phyloP scores from a whole-genome alignment of 2,888 invertebrate species.

The Halocaridina rubra region DNA sequence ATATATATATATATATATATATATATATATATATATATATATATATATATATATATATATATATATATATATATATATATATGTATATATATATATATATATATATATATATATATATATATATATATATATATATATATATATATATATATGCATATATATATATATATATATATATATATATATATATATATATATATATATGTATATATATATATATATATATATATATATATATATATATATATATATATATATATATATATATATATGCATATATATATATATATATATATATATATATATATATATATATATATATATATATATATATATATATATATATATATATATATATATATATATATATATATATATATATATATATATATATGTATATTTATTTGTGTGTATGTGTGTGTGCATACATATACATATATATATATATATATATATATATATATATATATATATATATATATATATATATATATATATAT shows the following conservation, averaged over 20 bases:
- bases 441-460: slow-evolving; percentile 19
- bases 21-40: slow-evolving; percentile 31
- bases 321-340: neutral
- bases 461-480: slow-evolving; percentile 17
- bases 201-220: neutral
- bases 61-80: slow-evolving; percentile 12
- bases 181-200: neutral
- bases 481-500: slow-evolving; percentile 15
- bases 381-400: neutral
- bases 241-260: slow-evolving; percentile 15
- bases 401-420: neutral
- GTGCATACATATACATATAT: slow-evolving; percentile 10
- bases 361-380: neutral
- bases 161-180: neutral
- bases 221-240: neutral
- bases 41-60: slow-evolving; percentile 35
- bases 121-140: slow-evolving; percentile 36
- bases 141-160: slow-evolving; percentile 26
- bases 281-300: slow-evolving; percentile 23
- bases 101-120: slow-evolving; percentile 43
- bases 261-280: slow-evolving; percentile 22
- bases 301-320: slow-evolving; percentile 22
- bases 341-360: neutral
- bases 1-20: slow-evolving; percentile 25
- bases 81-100: slow-evolving; percentile 36